Evolutionary conservation across 2,888 invertebrate species (phyloP).

Genomic region (Apodemia duryi): DNA sequence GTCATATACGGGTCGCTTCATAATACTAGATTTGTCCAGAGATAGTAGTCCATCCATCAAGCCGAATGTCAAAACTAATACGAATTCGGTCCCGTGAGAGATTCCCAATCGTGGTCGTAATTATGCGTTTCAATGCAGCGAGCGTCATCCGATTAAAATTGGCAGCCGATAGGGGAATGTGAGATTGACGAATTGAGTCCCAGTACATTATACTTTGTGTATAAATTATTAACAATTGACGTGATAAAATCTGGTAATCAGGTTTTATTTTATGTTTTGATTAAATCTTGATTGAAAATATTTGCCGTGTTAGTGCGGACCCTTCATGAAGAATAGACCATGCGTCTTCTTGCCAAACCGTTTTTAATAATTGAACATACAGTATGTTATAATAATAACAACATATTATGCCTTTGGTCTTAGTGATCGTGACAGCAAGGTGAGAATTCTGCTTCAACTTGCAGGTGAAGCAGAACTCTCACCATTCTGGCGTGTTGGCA

Average conservation of each 20-base stretch:
- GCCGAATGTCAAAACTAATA: slow-evolving; percentile 78
- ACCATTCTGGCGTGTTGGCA: no score
- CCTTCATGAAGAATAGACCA: background rate
- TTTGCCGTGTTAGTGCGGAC: background rate
- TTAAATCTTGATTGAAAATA: slow-evolving; percentile 17
- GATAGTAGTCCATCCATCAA: slow-evolving; percentile 77
- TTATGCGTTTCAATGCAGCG: slow-evolving; percentile 71
- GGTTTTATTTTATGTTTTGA: slow-evolving; percentile 23
- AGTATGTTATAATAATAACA: no score
- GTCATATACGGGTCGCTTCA: slow-evolving; percentile 58
- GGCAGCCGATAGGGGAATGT: slow-evolving; percentile 67
- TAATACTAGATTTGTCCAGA: slow-evolving; percentile 46
- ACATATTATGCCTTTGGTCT: no score
- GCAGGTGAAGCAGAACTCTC: no score
- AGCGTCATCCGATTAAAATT: slow-evolving; percentile 75
- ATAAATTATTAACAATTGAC: slow-evolving; percentile 27
- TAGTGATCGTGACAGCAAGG: no score
- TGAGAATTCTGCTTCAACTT: no score
- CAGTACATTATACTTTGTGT: slow-evolving; percentile 27
- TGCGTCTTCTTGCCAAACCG: background rate
- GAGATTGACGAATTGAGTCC: slow-evolving; percentile 38
- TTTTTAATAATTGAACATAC: no score
- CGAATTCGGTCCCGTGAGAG: slow-evolving; percentile 72
- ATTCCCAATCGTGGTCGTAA: slow-evolving; percentile 57
- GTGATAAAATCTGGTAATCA: slow-evolving; percentile 33